Evolutionary conservation across 2,113 vertebrate species (phyloP), one percentile per base, ranked within the genome.

Genomic region (Psophia crepitans): DNA sequence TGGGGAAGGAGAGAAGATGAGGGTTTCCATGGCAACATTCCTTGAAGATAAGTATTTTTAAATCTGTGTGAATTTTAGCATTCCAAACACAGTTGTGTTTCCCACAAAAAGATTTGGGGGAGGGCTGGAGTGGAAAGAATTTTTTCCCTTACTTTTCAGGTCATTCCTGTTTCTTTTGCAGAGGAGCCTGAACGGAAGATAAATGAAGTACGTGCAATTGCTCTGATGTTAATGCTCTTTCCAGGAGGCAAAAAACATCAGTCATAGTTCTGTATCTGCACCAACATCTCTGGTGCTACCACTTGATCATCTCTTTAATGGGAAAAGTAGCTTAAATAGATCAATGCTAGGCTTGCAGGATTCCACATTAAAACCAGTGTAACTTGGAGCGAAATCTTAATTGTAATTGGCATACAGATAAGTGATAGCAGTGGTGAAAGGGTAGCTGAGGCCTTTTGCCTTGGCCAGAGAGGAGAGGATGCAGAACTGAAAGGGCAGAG

Each of bases 11-110:
- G 84, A 95, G 96, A 97, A 93, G 75, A 97, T 97, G 96, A 97
- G 96, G 39, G 98, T 98, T 98, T 97, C 97, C 96, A 98, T 98
- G 95, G 96, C 82, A 98, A 98, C 98, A 92, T 97, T 97, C 87
- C 97, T 97, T 95, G 89, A 96, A 98, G 93, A 97, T 97, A 97
- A 91, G 93, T 98, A 98, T 98, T 98, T 98, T 98, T 98, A 98
- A 98, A 98, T 98, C 97, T 96, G 86, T 96, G 95, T 95, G 97
- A 97, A 96, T 97, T 96, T 98, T 97, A 97, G 96, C 94, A 97
- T 98, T 98, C 96, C 97, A 98, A 97, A 95, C 97, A 97, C 97
- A 96, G 95, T 98, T 97, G 93, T 96, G 96, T 97, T 96, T 98
- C 80, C 93, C 90, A 97, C 95, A 96, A 96, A 94, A 97, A 97